These are phyloP conservation scores for Chelon labrosus DNA, from an alignment of 2,797 vertebrate species.

Conservation along the genomic window DNA sequence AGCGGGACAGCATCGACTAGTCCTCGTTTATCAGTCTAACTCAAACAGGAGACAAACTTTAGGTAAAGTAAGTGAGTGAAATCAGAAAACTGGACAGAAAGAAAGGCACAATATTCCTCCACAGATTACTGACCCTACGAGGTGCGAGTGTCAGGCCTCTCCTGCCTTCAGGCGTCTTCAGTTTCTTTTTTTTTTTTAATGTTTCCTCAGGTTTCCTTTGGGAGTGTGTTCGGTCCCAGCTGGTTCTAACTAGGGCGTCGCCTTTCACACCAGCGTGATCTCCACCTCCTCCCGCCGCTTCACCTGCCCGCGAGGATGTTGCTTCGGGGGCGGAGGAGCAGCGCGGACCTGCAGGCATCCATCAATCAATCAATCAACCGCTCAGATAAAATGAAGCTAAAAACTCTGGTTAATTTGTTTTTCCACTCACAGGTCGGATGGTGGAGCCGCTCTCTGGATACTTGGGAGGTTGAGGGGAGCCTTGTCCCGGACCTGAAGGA, in stretches of 20 bases:
- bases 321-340: conserved; percentile 91
- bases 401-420: neutral
- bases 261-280: conserved; percentile 93
- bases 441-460: conserved; percentile 88
- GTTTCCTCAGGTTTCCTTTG: conserved; percentile 42
- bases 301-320: conserved; percentile 90
- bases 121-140: conserved; percentile 30
- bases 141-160: conserved; percentile 8
- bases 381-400: neutral
- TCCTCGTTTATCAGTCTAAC: neutral
- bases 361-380: neutral
- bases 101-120: conserved; percentile 61
- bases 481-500: conserved; percentile 79
- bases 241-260: conserved; percentile 28
- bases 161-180: conserved; percentile 15
- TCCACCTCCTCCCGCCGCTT: conserved; percentile 97
- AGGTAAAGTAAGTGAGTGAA: neutral
- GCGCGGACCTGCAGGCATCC: conserved; percentile 90
- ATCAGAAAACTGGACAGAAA: conserved; percentile 12
- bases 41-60: neutral
- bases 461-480: conserved; percentile 87
- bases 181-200: neutral
- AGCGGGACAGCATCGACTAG: neutral
- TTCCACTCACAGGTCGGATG: conserved; percentile 93
- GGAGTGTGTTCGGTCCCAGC: conserved; percentile 38